Evolutionary conservation across 2,888 invertebrate species (phyloP).

Genomic region (Tubulanus polymorphus): DNA sequence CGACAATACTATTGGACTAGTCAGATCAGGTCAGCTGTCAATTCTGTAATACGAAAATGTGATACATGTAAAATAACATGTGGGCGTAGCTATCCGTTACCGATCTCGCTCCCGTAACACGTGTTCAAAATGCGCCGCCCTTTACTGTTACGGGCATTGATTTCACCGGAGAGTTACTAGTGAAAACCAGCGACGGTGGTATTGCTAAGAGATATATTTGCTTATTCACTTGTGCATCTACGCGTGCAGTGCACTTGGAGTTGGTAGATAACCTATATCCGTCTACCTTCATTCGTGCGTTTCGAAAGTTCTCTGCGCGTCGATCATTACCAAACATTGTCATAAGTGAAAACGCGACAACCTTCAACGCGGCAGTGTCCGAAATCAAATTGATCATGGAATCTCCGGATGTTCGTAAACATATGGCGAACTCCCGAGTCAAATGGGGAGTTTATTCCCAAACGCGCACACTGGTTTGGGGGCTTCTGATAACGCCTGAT

Average conservation of each 20-base stretch:
- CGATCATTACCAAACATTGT: constrained; percentile 13
- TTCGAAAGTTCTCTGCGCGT: constrained; percentile 16
- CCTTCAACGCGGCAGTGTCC: constrained; percentile 12
- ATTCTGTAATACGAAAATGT: constrained; percentile 11
- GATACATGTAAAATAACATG: constrained; percentile 13
- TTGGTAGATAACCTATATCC: constrained; percentile 9
- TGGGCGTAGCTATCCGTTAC: constrained; percentile 14
- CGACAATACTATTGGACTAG: constrained; percentile 18
- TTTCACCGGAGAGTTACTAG: constrained; percentile 13
- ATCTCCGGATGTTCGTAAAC: constrained; percentile 2
- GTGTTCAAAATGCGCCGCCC: constrained; percentile 8
- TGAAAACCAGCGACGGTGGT: constrained; percentile 2
- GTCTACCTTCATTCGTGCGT: constrained; percentile 16
- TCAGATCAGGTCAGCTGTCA: constrained; percentile 8
- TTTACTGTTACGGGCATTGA: constrained; percentile 19
- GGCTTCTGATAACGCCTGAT: constrained; percentile 21
- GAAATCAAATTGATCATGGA: not conserved
- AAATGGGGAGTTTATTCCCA: constrained; percentile 19
- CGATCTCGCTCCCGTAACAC: constrained; percentile 16
- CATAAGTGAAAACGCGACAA: constrained; percentile 20
- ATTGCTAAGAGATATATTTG: constrained; percentile 16
- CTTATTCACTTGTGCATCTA: constrained; percentile 17
- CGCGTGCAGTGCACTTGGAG: constrained; percentile 20
- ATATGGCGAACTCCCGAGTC: constrained; percentile 6
- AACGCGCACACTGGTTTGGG: constrained; percentile 19